Base-by-base conservation (phyloP, 2,797 vertebrate genomes). In the Poecilia gillii region DNA sequence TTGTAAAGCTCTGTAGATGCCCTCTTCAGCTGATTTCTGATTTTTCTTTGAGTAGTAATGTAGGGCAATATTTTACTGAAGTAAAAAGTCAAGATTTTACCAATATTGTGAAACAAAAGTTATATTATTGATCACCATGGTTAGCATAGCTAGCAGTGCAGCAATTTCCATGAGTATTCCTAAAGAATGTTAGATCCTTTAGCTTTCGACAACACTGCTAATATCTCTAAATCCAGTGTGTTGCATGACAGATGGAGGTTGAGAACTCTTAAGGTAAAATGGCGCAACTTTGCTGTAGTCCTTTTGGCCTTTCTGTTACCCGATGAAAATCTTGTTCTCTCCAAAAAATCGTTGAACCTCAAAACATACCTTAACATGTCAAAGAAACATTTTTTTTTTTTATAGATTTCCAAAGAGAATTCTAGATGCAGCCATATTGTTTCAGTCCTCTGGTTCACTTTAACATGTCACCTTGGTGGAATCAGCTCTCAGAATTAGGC, bases 401-500 rank as follows among this genome's bases (percentile, higher is more conserved):
- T 39, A 66, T 66, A 39, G 18, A 20, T 66, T 80, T 36, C n/a
- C 23, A 85, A 36, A 87, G 77, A 59, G 57, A 18, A 31, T 83
- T 77, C 79, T 78, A 78, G 43, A n/a, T 46, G 76, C 72, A 85
- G 76, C 75, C 73, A 51, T 41, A 73, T 51, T 80, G 74, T 39
- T 81, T 79, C 62, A 36, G 66, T 85, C 86, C 89, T 87, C 87
- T 47, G 73, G 78, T 81, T 74, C 79, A 78, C 89, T 84, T 79
- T 82, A 79, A 82, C 68, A 77, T 81, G 79, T 91, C 85, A 88
- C 87, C 90, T 84, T 66, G 0, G 46, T 77, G 78, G 79, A 90
- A 87, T 89, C 80, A 82, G 82, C 84, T 88, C 85, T 90, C 78
- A 84, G 55, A 84, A 88, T 77, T 84, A 82, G 77, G 82, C 74